These are phyloP conservation scores for Diuraphis noxia DNA, from an alignment of 1,140 invertebrate genomes.

Conservation along the genomic window DNA sequence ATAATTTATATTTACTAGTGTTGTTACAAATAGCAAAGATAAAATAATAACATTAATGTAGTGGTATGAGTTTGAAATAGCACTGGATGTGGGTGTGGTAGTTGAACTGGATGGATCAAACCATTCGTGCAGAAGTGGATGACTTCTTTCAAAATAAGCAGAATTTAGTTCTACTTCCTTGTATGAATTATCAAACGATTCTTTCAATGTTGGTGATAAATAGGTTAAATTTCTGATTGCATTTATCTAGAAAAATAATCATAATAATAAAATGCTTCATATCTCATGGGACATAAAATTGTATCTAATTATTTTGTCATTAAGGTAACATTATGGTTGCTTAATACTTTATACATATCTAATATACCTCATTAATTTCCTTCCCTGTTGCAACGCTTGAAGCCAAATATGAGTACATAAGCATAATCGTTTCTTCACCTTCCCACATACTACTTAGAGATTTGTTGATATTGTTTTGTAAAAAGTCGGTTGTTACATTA, in stretches of 20 bases:
- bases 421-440: not conserved
- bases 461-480: constrained; percentile 16
- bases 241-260: constrained; percentile 13
- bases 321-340: not conserved
- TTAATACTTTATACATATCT: not conserved
- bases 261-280: not conserved
- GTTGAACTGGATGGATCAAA: not conserved
- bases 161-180: constrained; percentile 21
- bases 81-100: not conserved
- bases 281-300: not conserved
- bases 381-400: not conserved
- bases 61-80: not conserved
- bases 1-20: not conserved
- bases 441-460: not conserved
- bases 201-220: constrained; percentile 15
- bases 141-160: not conserved
- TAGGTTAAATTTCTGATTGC: not conserved
- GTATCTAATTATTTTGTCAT: not conserved
- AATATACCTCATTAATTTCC: constrained; percentile 41
- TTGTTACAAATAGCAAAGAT: not conserved
- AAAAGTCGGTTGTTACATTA: constrained; percentile 11
- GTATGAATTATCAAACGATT: constrained; percentile 22
- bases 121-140: not conserved
- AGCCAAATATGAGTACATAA: constrained; percentile 6
- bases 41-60: not conserved